Evolutionary conservation across 2,797 vertebrate species (phyloP).

Genomic region (Lutjanus argentimaculatus): DNA sequence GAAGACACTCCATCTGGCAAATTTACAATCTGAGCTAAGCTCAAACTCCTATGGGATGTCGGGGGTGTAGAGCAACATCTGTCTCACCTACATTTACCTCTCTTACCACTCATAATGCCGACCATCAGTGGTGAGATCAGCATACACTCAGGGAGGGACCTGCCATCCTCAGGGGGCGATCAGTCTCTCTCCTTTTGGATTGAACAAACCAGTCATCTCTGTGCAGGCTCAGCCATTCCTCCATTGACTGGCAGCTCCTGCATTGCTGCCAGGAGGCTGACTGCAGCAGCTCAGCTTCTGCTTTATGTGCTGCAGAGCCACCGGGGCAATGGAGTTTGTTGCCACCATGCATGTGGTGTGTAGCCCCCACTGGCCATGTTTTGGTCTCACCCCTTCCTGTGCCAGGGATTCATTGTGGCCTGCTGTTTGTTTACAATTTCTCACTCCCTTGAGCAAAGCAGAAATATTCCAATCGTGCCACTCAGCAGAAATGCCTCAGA

Average conservation of each 20-base stretch:
- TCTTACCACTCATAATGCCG: background rate
- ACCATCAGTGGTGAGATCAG: slow-evolving; percentile 9
- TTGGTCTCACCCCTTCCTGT: slow-evolving; percentile 32
- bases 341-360: slow-evolving; percentile 48
- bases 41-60: background rate
- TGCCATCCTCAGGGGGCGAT: background rate
- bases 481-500: slow-evolving; percentile 35
- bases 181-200: slow-evolving; percentile 15
- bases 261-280: slow-evolving; percentile 56
- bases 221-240: slow-evolving; percentile 55
- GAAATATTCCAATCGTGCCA: slow-evolving; percentile 19
- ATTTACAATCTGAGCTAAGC: background rate
- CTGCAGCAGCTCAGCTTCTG: slow-evolving; percentile 51
- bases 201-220: slow-evolving; percentile 52
- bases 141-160: background rate
- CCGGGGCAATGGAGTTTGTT: slow-evolving; percentile 41
- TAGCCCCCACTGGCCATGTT: slow-evolving; percentile 17
- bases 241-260: slow-evolving; percentile 61
- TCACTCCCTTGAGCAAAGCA: slow-evolving; percentile 37
- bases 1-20: background rate
- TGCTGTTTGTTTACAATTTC: slow-evolving; percentile 37
- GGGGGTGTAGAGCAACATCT: background rate
- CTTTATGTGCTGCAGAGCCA: slow-evolving; percentile 48
- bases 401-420: slow-evolving; percentile 40
- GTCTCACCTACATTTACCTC: background rate